Conservation (phyloP, 1,140 invertebrate genomes). For the Zaprionus ghesquierei region DNA sequence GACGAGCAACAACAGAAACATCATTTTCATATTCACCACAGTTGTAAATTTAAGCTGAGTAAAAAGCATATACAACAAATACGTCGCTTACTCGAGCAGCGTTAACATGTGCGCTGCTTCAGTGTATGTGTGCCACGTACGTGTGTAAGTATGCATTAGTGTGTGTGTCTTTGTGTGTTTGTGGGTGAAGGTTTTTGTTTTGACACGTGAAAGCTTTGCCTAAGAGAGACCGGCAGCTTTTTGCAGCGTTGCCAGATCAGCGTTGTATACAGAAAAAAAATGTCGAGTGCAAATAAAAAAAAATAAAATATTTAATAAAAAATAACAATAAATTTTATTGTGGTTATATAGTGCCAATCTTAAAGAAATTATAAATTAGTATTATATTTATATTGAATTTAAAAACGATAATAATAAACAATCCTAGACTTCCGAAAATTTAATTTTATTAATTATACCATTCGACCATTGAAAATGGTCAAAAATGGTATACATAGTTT, state of each 20-base stretch:
- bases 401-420: too few relatives aligned
- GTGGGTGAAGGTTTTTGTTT: conserved; percentile 58
- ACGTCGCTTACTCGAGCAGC: conserved; percentile 26
- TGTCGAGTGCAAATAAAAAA: background rate
- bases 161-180: conserved; percentile 14
- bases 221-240: conserved; percentile 44
- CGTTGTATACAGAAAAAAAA: background rate
- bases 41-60: conserved; percentile 67
- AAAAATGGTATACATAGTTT: too few relatives aligned
- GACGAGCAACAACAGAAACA: conserved; percentile 20
- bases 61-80: conserved; percentile 3
- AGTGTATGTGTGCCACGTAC: conserved; percentile 15
- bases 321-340: background rate
- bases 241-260: conserved; percentile 44
- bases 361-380: background rate
- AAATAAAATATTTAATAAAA: background rate
- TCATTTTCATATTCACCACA: conserved; percentile 62
- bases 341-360: background rate
- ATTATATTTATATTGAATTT: background rate
- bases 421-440: too few relatives aligned
- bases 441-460: too few relatives aligned
- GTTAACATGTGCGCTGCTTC: conserved; percentile 53
- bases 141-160: conserved; percentile 23
- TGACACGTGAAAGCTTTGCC: conserved; percentile 59
- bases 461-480: too few relatives aligned